Evolutionary conservation across 2,888 invertebrate genomes (phyloP), one percentile per base, ranked within the genome.

Genomic region (Gari tellinella): DNA sequence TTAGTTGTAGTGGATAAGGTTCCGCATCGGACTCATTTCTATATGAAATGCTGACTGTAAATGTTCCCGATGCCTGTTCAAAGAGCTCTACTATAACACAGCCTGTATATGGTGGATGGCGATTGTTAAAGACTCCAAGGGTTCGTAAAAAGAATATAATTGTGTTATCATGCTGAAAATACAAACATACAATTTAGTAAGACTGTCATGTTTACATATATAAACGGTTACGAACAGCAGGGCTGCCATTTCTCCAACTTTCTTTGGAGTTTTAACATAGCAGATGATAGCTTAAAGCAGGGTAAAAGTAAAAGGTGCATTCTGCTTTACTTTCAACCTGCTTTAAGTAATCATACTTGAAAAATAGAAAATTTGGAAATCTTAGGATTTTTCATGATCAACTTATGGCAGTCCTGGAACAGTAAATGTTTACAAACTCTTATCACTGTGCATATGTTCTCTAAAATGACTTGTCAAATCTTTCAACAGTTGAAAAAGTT

Each of bases 61-160:
- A 57, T 26, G 31, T 21, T 19, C 25, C 43, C n/a, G 8, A 19
- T 2, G 10, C 17, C 7, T 23, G 57, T 19, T 57, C 57, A 26
- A 40, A 49, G 15, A 61, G 49, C 26, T 61, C 61, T 17, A 61
- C 49, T 8, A 61, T 49, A 17, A 61, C 41, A 40, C 49, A 61
- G 23, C 51, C 48, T 31, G 38, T 49, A 25, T 61, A 61, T 21
- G 61, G 61, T 12, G 61, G 61, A 12, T 38, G 38, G 38, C 49
- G 49, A 41, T 61, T 25, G 25, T 61, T 61, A n/a, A 61, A 61
- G 14, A 61, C 15, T 25, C 51, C 51, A 49, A 61, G 38, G 14
- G 61, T 61, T 1, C 23, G 31, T 25, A 61, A 19, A 12, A 61
- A 31, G n/a, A 37, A 48, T 26, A 38, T 17, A 23, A 61, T 48